These are phyloP conservation scores for Brachionus plicatilis DNA, from an alignment of 1,140 invertebrate genomes.

Conservation along the genomic window DNA sequence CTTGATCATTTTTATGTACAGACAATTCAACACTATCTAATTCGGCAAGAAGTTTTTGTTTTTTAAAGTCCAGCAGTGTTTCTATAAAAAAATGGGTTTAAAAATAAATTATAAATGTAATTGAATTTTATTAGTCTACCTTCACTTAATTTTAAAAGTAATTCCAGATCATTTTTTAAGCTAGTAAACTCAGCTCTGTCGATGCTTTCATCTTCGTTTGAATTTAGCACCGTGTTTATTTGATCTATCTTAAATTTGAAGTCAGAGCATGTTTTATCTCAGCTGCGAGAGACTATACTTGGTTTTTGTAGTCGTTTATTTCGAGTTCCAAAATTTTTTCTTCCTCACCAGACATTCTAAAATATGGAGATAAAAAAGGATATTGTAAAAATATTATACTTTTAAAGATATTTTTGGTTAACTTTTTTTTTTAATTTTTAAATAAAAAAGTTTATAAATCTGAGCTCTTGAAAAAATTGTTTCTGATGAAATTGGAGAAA, in stretches of 20 bases:
- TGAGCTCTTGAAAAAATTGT: no score
- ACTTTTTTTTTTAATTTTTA: not conserved
- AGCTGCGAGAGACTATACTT: not conserved
- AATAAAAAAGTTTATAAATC: not conserved
- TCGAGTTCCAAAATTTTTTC: not conserved
- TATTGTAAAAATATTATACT: not conserved
- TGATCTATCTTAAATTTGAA: slow-evolving; percentile 10
- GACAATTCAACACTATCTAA: not conserved
- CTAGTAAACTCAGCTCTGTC: not conserved
- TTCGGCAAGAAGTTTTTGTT: not conserved
- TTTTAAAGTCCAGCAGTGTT: slow-evolving; percentile 4
- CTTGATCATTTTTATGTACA: not conserved
- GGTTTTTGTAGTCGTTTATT: slow-evolving; percentile 11
- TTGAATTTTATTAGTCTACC: not conserved
- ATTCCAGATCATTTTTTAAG: slow-evolving; percentile 26
- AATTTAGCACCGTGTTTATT: not conserved
- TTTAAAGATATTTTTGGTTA: not conserved
- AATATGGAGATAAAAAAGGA: not conserved
- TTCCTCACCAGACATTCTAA: not conserved
- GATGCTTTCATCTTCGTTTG: not conserved
- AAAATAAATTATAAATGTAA: not conserved
- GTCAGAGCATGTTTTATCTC: not conserved
- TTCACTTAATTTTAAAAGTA: slow-evolving; percentile 8
- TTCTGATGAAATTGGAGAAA: no score
- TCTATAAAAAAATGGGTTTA: not conserved